Base-by-base conservation (phyloP, 2,113 vertebrate species). In the Pogonocichla stellata region DNA sequence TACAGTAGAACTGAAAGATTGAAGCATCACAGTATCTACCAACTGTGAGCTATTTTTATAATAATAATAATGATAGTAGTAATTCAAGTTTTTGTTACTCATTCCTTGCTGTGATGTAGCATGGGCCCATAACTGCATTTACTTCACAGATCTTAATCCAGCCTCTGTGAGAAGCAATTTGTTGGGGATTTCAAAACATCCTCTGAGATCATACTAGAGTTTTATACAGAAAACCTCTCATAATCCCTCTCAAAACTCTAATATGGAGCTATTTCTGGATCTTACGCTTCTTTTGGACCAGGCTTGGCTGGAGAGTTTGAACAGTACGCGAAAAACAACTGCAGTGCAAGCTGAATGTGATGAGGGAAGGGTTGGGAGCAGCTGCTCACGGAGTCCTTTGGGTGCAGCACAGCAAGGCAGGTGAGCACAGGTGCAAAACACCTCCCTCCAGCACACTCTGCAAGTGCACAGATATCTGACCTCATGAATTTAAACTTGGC, bases 161-260 rank as follows among this genome's bases (percentile, higher is more conserved):
- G 31, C 40, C 56, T 80, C 65, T 53, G 36, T 64, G 42, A 89
- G 57, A 93, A 95, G 73, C 6, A 22, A 91, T 92, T 93, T 95
- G 89, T 45, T 86, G 48, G 65, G 91, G 78, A 91, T 96, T 95
- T 96, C 48, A 81, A 81, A 93, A 87, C 53, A 92, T 81, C 69
- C 58, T 81, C 78, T 72, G 80, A 91, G 92, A 86, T 91, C 83
- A 67, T 69, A 58, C 61, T 28, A 14, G 83, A 93, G 84, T 89
- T 92, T 79, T 84, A 86, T 1, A 2, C 45, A 61, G 18, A 72
- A 92, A 95, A 62, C 73, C 57, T 51, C 53, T 69, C 53, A 29
- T 92, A 95, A 89, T 94, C 73, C 78, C 48, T 71, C 86, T 79
- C 73, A 85, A 57, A 95, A 91, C 70, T 91, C 65, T 72, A 53